Base-by-base conservation (phyloP, 1,140 invertebrate species). In the Kradibia gibbosae region DNA sequence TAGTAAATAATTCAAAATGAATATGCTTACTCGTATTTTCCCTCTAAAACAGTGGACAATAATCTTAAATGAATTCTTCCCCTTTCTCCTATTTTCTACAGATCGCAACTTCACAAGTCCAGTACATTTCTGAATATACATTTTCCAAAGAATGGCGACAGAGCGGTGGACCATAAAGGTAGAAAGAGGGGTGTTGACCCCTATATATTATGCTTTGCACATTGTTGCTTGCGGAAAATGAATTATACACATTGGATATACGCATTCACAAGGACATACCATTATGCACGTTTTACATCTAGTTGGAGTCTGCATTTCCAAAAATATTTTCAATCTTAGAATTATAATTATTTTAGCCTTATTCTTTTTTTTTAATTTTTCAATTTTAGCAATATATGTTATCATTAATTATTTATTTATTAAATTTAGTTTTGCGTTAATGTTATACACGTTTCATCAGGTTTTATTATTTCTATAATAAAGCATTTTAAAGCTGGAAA, bases 171-270 rank as follows among this genome's bases (percentile, higher is more conserved):
- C 82, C 86, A 85, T 84, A 85, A 85, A 85, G 85, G 84, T 83
- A 34, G 53, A 36, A 22, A 73, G 71, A 53, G 71, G 15, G 25
- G 31, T 7, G 28, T 74, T 75, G 70, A 39, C 50, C 53, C 78
- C 48, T 80, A 86, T 87, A 87, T 87, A 84, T 86, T 83, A 85
- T 80, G 65, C 45, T 78, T 82, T 62, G 82, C 67, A 81, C 85
- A 84, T 86, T 86, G 83, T 85, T 85, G 85, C 84, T 73, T 73
- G 85, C 84, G 84, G 86, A 84, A 86, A 86, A 87, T 87, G 85
- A 87, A 85, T 86, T 86, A 87, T 87, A 62, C 55, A n/a, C 17
- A 31, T 28, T 20, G 62, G 45, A 78, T 55, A 72, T 67, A 39
- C 60, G 75, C 36, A 42, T 73, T 17, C 22, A 10, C 55, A 55